phyloP scores from a whole-genome alignment of 2,888 invertebrate genomes.

The Apotomis betuletana region DNA sequence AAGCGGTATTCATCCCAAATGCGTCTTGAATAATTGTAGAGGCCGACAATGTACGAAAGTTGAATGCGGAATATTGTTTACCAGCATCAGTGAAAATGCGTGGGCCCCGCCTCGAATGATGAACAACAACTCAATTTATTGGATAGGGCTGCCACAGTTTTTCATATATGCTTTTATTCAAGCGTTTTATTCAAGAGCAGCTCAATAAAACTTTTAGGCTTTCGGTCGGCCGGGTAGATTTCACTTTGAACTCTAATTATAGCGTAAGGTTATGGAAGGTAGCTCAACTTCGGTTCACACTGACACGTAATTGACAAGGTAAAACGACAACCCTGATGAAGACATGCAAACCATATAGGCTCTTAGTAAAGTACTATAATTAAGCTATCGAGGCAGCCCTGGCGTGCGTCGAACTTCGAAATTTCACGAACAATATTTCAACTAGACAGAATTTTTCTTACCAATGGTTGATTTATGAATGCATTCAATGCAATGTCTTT shows the following conservation, averaged over 20 bases:
- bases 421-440: constrained; percentile 61
- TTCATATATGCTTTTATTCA: not conserved
- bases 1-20: constrained; percentile 52
- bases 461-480: constrained; percentile 69
- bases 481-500: constrained; percentile 76
- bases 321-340: constrained; percentile 40
- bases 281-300: not conserved
- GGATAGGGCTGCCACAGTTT: constrained; percentile 54
- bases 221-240: too few species aligned
- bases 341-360: constrained; percentile 33
- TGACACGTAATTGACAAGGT: not conserved
- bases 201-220: too few species aligned
- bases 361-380: constrained; percentile 42
- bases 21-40: constrained; percentile 57
- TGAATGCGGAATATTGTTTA: constrained; percentile 35
- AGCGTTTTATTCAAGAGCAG: not conserved
- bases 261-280: not conserved
- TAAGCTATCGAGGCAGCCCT: constrained; percentile 45
- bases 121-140: constrained; percentile 68
- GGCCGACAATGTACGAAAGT: constrained; percentile 43
- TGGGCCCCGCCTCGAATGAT: constrained; percentile 58
- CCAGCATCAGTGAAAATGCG: constrained; percentile 47
- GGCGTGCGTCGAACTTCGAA: constrained; percentile 37
- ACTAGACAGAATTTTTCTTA: constrained; percentile 62
- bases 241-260: not conserved